Percentiles rank a stretch among this genome's conserved stretches.
Conservation (phyloP, 2,797 vertebrate genomes). For the Gadopsis bispinosus region DNA sequence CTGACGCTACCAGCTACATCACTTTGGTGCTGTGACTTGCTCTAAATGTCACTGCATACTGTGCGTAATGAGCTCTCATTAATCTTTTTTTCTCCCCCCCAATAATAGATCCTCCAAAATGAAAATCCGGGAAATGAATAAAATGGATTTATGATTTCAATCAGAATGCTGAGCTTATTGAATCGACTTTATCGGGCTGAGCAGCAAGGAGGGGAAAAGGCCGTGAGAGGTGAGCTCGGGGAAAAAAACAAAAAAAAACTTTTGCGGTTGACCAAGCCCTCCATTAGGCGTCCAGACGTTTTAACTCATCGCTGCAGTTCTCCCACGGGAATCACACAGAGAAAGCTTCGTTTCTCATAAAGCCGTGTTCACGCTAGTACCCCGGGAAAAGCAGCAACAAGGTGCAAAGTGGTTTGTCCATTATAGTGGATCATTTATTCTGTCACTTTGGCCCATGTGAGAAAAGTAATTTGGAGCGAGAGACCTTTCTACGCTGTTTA, state of each 20-base stretch:
- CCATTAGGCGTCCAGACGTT: slow-evolving; percentile 73
- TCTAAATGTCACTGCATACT: slow-evolving; percentile 59
- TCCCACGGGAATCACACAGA: slow-evolving; percentile 53
- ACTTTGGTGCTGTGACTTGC: slow-evolving; percentile 31
- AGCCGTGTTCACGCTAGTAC: slow-evolving; percentile 68
- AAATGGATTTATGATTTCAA: slow-evolving; percentile 72
- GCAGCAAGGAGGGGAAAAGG: slow-evolving; percentile 45
- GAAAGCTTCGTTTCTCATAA: slow-evolving; percentile 68
- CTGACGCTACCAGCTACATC: slow-evolving; percentile 20
- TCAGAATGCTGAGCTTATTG: slow-evolving; percentile 54
- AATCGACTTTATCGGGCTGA: slow-evolving; percentile 57
- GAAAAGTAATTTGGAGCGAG: slow-evolving; percentile 57
- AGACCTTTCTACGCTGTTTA: slow-evolving; percentile 13
- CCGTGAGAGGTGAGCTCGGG: slow-evolving; percentile 23
- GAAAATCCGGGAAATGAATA: slow-evolving; percentile 63
- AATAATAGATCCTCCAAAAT: slow-evolving; percentile 65
- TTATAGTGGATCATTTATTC: slow-evolving; percentile 65
- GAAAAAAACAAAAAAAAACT: slow-evolving; percentile 17
- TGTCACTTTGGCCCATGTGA: slow-evolving; percentile 60
- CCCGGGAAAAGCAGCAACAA: slow-evolving; percentile 69
- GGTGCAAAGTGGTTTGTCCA: slow-evolving; percentile 81
- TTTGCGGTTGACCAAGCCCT: slow-evolving; percentile 52
- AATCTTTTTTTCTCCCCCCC: neutral
- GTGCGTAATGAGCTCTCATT: slow-evolving; percentile 42
- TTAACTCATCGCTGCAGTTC: slow-evolving; percentile 70